phyloP scores from a whole-genome alignment of 2,797 vertebrate species.

The Basileuterus tristriatus region DNA sequence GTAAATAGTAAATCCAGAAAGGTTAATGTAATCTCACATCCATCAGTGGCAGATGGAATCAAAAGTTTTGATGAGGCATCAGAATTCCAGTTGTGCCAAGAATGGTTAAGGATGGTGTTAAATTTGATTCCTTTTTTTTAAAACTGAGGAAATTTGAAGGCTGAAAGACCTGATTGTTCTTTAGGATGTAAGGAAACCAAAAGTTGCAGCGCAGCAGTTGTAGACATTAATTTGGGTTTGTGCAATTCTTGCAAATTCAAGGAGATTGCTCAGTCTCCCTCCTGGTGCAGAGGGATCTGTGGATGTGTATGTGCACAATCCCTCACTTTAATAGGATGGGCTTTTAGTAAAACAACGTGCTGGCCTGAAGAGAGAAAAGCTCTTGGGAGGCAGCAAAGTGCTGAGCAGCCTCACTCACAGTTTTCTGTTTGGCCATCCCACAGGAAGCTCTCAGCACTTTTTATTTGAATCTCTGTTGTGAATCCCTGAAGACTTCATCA shows the following conservation, averaged over 20 bases:
- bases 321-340: background rate
- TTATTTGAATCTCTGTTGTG: background rate
- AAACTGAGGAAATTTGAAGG: background rate
- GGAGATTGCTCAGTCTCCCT: background rate
- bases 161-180: background rate
- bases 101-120: background rate
- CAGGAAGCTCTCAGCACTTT: conserved; percentile 1
- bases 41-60: background rate
- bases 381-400: background rate
- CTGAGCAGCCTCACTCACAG: background rate
- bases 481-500: conserved; percentile 20
- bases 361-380: background rate
- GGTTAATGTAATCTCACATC: background rate
- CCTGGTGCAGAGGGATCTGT: background rate
- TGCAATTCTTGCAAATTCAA: background rate
- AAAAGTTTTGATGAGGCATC: background rate
- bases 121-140: background rate
- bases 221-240: background rate
- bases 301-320: background rate
- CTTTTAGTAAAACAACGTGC: background rate
- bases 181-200: background rate
- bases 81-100: background rate
- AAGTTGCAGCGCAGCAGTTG: background rate
- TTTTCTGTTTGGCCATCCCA: background rate
- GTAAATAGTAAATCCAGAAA: background rate